Conservation (phyloP, 2,797 vertebrate species). For the Falco concolor region DNA sequence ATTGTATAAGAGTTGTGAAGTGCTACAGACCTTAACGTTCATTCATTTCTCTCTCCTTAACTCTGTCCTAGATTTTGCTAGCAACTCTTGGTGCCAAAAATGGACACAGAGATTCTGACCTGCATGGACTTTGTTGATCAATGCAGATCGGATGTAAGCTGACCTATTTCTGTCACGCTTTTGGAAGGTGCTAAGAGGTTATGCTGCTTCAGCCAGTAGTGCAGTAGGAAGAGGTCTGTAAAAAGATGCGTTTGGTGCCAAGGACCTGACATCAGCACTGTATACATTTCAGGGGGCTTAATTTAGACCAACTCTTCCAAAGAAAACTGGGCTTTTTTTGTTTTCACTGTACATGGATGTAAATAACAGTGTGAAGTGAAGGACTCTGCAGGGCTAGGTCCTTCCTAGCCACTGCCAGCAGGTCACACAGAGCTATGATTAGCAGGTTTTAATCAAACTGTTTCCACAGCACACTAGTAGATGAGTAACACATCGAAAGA, state of each 20-base stretch:
- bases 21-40: neutral
- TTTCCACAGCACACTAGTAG: neutral
- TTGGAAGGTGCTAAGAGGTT: neutral
- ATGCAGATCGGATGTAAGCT: neutral
- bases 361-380: neutral
- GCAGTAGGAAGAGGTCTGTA: neutral
- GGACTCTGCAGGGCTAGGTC: neutral
- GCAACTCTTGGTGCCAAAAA: neutral
- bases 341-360: neutral
- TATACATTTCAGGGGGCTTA: neutral
- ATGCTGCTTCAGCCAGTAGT: neutral
- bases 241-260: neutral
- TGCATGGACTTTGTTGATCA: neutral
- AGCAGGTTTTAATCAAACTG: neutral
- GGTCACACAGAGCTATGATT: fast-evolving
- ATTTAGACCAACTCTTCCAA: neutral
- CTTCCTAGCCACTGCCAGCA: neutral
- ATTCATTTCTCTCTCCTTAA: neutral
- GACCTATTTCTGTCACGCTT: conserved; percentile 45
- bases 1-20: neutral
- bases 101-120: neutral
- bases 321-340: neutral
- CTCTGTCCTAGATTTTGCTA: neutral
- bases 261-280: conserved; percentile 19
- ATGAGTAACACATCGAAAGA: neutral